Evolutionary conservation across 2,888 invertebrate genomes (phyloP), one percentile per base, ranked within the genome.

Genomic region (Calameuta pallipes): DNA sequence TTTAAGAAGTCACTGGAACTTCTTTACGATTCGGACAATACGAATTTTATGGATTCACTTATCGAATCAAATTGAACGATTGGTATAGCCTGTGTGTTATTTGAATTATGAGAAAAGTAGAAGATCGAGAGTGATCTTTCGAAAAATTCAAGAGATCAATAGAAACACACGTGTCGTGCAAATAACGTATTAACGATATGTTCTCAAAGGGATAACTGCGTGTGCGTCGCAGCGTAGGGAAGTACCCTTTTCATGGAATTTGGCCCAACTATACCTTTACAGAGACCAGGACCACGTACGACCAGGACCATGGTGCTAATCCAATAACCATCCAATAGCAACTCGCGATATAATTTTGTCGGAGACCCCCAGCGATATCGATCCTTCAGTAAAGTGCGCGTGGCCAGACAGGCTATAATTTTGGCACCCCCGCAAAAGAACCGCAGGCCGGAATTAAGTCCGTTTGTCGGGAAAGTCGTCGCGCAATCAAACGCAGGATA

Each of bases 401-500:
- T 31, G 36, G 77, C 23, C 80, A 78, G 83, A 81, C 85, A 83
- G 86, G 83, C 83, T 87, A 84, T 85, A 89, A 89, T 89, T 87
- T 89, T 86, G 86, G 84, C 87, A 84, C 86, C 83, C 80, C 79
- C 79, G 77, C 79, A 79, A 81, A 79, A 79, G 75, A 69, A 69
- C 74, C 78, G 76, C 77, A 76, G 75, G 78, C 83, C 85, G 80
- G 87, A 90, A 90, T 89, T 88, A 88, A 85, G 87, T 88, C 87
- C 88, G 87, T 86, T 90, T 90, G 89, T 90, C 87, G 82, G 84
- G 82, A 82, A 83, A 85, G 87, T 86, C 83, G 56, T 56, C 83
- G 81, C 74, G 85, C 86, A 86, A 88, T 88, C 86, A 86, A 82
- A 80, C 84, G 76, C 82, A 80, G 80, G 71, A 71, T 12, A 31